A percentile compares a stretch with the other conserved stretches of the same genome.
phyloP scores from a whole-genome alignment of 2,113 vertebrate species.

The human region DNA sequence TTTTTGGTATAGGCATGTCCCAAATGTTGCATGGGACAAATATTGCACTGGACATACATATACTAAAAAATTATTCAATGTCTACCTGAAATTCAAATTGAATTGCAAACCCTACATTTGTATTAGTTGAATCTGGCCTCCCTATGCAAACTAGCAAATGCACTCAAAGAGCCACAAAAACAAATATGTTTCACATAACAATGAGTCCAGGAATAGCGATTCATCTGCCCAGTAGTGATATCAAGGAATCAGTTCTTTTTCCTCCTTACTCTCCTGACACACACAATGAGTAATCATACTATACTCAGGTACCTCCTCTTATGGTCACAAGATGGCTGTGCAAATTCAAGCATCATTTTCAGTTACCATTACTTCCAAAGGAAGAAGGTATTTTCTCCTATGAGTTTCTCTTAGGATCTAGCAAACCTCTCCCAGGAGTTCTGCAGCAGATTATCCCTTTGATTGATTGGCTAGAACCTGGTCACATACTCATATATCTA shows the following conservation, averaged over 20 bases:
- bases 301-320: not conserved
- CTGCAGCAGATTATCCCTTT: not conserved
- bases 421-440: not conserved
- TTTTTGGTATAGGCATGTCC: not conserved
- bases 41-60: not conserved
- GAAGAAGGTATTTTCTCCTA: not conserved
- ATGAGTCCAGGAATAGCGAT: not conserved
- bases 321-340: not conserved
- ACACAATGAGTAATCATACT: no score
- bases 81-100: slow-evolving; percentile 42
- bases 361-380: not conserved
- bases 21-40: not conserved
- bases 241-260: not conserved
- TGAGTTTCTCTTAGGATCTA: not conserved
- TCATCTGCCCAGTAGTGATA: not conserved
- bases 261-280: not conserved
- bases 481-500: not conserved
- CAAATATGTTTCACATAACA: not conserved
- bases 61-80: not conserved
- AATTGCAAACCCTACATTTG: not conserved
- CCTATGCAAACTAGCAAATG: not conserved
- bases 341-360: not conserved
- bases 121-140: not conserved
- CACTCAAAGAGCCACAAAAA: not conserved
- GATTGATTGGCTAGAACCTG: not conserved